phyloP scores from a whole-genome alignment of 2,888 invertebrate genomes.

The Drosophila falleni region DNA sequence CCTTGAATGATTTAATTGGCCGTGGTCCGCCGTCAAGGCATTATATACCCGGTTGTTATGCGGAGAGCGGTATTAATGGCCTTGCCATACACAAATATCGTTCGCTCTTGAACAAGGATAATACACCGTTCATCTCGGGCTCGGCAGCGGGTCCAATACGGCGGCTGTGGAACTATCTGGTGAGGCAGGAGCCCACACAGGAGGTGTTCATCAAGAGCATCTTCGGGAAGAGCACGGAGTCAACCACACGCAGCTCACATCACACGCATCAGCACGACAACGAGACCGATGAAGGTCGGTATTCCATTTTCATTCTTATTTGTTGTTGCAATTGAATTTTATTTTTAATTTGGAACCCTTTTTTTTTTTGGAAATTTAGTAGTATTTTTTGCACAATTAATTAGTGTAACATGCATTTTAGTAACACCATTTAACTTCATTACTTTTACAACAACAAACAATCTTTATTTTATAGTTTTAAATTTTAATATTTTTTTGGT shows the following conservation, averaged over 20 bases:
- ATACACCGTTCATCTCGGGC: constrained; percentile 95
- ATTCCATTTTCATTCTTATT: constrained; percentile 30
- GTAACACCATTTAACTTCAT: constrained; percentile 4
- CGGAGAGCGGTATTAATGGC: constrained; percentile 90
- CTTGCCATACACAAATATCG: constrained; percentile 97
- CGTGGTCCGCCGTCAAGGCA: constrained; percentile 92
- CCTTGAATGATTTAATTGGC: constrained; percentile 88
- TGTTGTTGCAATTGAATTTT: constrained; percentile 46
- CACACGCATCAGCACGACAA: constrained; percentile 70
- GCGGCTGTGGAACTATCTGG: constrained; percentile 96
- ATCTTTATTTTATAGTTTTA: neutral
- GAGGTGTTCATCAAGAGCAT: constrained; percentile 98
- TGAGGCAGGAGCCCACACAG: constrained; percentile 96
- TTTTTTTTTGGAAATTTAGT: neutral
- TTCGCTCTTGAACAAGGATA: constrained; percentile 95
- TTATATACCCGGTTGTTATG: constrained; percentile 95
- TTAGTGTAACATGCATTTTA: constrained; percentile 9
- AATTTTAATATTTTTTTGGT: neutral
- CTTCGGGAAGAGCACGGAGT: constrained; percentile 91
- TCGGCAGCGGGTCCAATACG: constrained; percentile 91
- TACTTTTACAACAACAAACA: constrained; percentile 13
- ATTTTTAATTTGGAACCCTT: neutral
- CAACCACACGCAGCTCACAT: constrained; percentile 56
- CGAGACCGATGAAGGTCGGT: constrained; percentile 83
- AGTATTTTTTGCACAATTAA: constrained; percentile 9